Base-by-base conservation (phyloP, 2,888 invertebrate genomes). In the Drosophila colorata region DNA sequence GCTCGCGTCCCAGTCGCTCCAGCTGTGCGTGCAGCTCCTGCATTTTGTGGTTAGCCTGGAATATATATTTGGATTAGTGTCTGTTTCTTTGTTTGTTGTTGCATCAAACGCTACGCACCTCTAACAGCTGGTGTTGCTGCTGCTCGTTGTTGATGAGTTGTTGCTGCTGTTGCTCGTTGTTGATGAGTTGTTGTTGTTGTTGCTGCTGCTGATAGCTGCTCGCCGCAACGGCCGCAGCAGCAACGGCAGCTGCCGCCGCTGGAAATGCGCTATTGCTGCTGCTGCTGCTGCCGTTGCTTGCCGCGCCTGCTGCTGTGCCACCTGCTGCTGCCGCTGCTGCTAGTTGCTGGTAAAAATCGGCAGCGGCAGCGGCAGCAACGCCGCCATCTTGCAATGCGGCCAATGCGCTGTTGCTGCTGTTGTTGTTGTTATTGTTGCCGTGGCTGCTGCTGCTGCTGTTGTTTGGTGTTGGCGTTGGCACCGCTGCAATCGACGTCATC, bases 1-100 rank as follows among this genome's bases (percentile, higher is more conserved):
- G 94, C 91, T 95, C 95, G 92, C 94, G 94, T 23, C 93, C 93
- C 92, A 95, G 93, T 66, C 93, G 93, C 76, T 95, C 94, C 84
- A 96, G 92, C 89, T 95, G 95, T 52, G 93, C 92, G 64, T 94
- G 93, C 73, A 96, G 92, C 43, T 94, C 93, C 84, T 95, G 95
- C 87, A 96, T 93, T 92, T 91, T 91, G 80, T 83, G 90, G 78
- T 88, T 89, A 89, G 91, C 91, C 91, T 92, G 37, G 20, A 2
- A 3, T 20, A 20, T 28, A 16, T 35, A n/a, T 14, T 23, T 13
- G 0, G 18, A 63, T 40, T 25, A n/a, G 11, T 9, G 6, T 38
- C 25, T 5, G 11, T 20, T 43, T 28, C 8, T 33, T 33, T 43
- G 8, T 8, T 28, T 48, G 11, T 3, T 25, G 25, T 13, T 46